A percentile compares a stretch with the other conserved stretches of the same genome.
Conservation (phyloP, 2,888 invertebrate species). For the Melieria crassipennis region DNA sequence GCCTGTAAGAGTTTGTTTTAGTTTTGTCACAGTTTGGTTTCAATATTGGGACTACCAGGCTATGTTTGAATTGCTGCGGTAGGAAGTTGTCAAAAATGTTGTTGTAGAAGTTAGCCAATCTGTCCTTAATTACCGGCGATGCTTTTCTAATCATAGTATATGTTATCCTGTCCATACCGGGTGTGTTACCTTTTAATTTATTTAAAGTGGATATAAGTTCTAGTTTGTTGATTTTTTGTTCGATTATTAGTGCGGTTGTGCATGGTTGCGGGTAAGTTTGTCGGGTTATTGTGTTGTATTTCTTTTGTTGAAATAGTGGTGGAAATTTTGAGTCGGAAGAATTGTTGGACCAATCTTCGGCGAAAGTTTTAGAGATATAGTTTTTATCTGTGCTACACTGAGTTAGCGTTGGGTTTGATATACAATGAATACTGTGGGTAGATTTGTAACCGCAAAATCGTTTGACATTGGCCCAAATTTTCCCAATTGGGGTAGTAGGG, state of each 20-base stretch:
- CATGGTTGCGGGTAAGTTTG: not conserved
- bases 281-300: not conserved
- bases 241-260: not conserved
- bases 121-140: not conserved
- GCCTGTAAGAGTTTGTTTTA: not conserved
- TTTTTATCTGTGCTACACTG: not conserved
- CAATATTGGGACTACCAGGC: conserved; percentile 2
- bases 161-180: too few species aligned
- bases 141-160: not conserved
- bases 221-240: not conserved
- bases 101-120: not conserved
- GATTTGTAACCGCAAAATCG: conserved; percentile 19
- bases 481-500: conserved; percentile 18
- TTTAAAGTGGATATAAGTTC: not conserved
- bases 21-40: not conserved
- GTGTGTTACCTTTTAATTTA: not conserved
- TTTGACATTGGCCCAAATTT: conserved; percentile 30
- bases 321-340: conserved; percentile 1
- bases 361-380: not conserved
- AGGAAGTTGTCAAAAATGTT: not conserved
- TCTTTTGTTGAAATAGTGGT: conserved; percentile 4
- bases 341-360: not conserved
- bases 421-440: conserved; percentile 19
- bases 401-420: not conserved
- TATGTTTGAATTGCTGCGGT: not conserved